phyloP scores from a whole-genome alignment of 2,797 vertebrate genomes.

The Dendrocincla fuliginosa region DNA sequence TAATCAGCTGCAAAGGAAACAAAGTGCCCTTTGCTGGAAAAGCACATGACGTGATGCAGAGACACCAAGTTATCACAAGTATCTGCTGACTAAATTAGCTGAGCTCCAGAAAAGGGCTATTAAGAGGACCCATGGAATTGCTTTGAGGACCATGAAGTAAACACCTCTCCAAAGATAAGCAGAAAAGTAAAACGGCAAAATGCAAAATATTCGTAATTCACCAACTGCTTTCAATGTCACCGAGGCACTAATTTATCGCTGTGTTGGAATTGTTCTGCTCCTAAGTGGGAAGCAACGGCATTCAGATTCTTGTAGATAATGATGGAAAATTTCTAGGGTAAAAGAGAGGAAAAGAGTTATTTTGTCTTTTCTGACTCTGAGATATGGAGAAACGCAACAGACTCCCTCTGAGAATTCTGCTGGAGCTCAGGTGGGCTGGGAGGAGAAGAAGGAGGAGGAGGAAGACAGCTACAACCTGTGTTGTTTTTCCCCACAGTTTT shows the following conservation, averaged over 20 bases:
- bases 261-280: neutral
- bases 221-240: neutral
- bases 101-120: neutral
- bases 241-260: neutral
- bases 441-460: neutral
- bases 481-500: neutral
- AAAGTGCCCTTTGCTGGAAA: neutral
- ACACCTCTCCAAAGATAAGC: neutral
- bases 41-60: fast-evolving
- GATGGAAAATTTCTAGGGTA: neutral
- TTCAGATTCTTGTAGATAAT: neutral
- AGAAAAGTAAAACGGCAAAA: neutral
- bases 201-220: neutral
- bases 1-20: neutral
- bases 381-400: neutral
- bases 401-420: neutral
- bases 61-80: neutral
- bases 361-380: neutral
- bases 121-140: neutral
- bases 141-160: neutral
- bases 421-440: neutral
- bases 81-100: neutral
- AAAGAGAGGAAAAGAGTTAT: neutral
- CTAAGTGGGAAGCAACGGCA: neutral
- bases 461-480: neutral